Evolutionary conservation across 2,888 invertebrate species (phyloP), one percentile per base, ranked within the genome.

Genomic region (Stenchaetothrips biformis): DNA sequence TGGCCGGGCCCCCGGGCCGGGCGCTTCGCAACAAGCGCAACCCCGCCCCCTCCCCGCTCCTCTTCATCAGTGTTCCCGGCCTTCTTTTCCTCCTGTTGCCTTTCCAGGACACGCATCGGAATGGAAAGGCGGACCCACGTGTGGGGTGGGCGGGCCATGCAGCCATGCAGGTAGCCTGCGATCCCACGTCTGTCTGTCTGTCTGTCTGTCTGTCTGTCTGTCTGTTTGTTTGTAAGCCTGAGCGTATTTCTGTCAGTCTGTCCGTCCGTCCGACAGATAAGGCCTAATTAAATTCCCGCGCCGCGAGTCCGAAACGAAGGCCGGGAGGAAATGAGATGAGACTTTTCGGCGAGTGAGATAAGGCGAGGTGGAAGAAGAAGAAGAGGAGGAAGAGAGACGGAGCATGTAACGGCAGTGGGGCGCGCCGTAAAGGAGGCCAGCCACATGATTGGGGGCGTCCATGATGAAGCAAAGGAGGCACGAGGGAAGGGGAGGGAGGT

Each of bases 251-350:
- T 37, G n/a, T n/a, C n/a, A 62, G 62, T 62, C 62, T 62, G 67
- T 67, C 67, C 21, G 67, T 21, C 67, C 21, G 67, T 21, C 67
- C 25, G 67, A 13, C 67, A 25, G 11, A 25, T 74, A 25, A 74
- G 67, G 67, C 25, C 67, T 74, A 74, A 74, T 74, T 74, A 74
- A 74, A 74, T 74, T 74, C 25, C 67, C 25, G 67, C 25, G 25
- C 53, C 53, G 53, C 53, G 53, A 53, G 18, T 53, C 13, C 53
- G 13, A 53, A 53, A 53, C 67, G 25, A 74, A 74, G 21, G 37
- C 37, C 37, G 67, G 67, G 25, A 74, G 67, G 25, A 21, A 74
- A 74, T 53, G 53, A 74, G 25, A 74, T 74, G 25, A 8, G 53
- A 21, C 21, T 37, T 37, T 37, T 37, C 37, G 21, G 67, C 18